Evolutionary conservation across 2,113 vertebrate species (phyloP).

Genomic region (Brevimyrus niger): DNA sequence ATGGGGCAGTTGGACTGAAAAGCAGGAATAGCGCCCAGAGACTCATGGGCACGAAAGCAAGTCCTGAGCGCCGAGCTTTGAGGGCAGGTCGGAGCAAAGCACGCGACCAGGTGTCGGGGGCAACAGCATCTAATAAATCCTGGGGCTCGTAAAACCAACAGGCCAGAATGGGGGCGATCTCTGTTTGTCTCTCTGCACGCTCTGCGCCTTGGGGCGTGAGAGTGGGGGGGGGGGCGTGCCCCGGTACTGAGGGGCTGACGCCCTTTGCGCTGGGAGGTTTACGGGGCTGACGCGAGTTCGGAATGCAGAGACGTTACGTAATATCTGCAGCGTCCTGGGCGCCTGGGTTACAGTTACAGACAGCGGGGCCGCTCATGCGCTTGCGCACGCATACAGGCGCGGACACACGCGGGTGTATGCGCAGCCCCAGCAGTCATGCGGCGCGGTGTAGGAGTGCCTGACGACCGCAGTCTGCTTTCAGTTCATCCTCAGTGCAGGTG

Average conservation of each 20-base stretch:
- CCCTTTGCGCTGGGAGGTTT: not conserved
- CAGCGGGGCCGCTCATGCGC: not conserved
- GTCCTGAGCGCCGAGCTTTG: not conserved
- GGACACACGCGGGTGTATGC: not conserved
- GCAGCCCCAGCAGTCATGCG: not conserved
- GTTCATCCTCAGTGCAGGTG: not conserved
- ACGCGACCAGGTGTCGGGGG: not conserved
- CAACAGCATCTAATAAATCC: not conserved
- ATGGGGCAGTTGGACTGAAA: not conserved
- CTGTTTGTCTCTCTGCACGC: too few species aligned
- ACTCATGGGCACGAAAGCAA: not conserved
- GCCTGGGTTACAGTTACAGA: not conserved
- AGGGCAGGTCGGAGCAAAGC: not conserved
- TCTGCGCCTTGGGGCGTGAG: too few species aligned
- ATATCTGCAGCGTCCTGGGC: slow-evolving; percentile 23
- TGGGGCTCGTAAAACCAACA: not conserved
- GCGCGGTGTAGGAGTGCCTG: not conserved
- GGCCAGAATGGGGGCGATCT: not conserved
- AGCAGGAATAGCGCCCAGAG: not conserved
- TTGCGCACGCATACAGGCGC: not conserved
- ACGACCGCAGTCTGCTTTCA: not conserved
- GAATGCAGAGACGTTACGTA: slow-evolving; percentile 15
- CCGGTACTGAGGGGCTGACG: not conserved
- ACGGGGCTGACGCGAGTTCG: not conserved
- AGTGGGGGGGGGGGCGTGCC: not conserved